Conservation (phyloP, 1,140 invertebrate species). For the Scaptomyza graminum region DNA sequence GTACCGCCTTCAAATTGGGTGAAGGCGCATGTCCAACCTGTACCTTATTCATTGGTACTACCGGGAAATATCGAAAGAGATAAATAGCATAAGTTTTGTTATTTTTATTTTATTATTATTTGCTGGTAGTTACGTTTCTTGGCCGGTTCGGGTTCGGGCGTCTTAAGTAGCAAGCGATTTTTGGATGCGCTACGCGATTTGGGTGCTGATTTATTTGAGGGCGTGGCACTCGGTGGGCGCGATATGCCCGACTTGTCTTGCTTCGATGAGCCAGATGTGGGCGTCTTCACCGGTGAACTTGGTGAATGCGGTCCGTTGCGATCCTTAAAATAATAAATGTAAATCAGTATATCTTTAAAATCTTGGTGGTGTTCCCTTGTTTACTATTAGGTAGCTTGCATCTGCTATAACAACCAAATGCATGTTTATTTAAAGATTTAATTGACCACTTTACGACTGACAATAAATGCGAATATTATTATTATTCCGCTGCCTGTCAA, state of each 20-base stretch:
- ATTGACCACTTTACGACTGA: constrained; percentile 58
- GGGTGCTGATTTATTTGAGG: constrained; percentile 79
- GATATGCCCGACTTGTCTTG: constrained; percentile 74
- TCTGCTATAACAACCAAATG: constrained; percentile 77
- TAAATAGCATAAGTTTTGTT: no score
- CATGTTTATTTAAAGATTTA: constrained; percentile 48
- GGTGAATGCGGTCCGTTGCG: constrained; percentile 83
- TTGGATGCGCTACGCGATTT: constrained; percentile 82
- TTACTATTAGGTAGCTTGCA: constrained; percentile 69
- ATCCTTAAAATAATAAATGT: constrained; percentile 60
- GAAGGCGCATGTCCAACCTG: constrained; percentile 95
- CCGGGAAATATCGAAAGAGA: constrained; percentile 80
- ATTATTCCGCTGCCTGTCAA: constrained; percentile 64
- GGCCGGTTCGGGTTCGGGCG: constrained; percentile 85
- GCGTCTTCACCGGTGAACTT: constrained; percentile 81
- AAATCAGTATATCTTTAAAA: neutral
- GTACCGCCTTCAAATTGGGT: constrained; percentile 94
- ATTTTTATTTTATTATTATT: neutral
- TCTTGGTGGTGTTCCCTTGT: neutral
- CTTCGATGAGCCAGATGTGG: constrained; percentile 82
- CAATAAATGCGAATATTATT: constrained; percentile 45
- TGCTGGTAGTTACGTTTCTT: constrained; percentile 88
- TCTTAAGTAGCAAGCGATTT: constrained; percentile 81
- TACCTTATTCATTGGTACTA: constrained; percentile 96
- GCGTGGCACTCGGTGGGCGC: constrained; percentile 81